Evolutionary conservation across 2,888 invertebrate genomes (phyloP), one percentile per base, ranked within the genome.

Genomic region (Eristalis arbustorum): DNA sequence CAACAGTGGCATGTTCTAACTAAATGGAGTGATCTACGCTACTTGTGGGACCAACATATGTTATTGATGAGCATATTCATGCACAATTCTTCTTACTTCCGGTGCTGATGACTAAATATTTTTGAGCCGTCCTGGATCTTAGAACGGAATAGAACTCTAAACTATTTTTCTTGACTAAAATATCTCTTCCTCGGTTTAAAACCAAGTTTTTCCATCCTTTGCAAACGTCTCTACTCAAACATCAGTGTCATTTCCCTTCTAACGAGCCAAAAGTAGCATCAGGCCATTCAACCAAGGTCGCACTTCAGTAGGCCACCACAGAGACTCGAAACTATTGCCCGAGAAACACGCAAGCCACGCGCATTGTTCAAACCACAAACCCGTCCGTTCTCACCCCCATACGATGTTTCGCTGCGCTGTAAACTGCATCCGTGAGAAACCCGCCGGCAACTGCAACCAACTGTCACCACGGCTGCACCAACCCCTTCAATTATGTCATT

Each of bases 401-500:
- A 31, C 31, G 6, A 4, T 1, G 6, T 18, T 1, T 49, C n/a
- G 18, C 49, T 42, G 42, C 42, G 13, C 8, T 40, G n/a, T n/a
- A 1, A 31, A 18, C 40, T 37, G 42, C 59, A 59, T 75, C 40
- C 66, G 40, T 67, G 59, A 22, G 66, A 67, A 59, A 67, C 0
- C 23, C 66, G 23, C 4, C 42, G n/a, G n/a, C n/a, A 3, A 13
- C 42, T 18, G 18, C 49, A 49, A n/a, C 18, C 31, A 14, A 40
- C 25, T 56, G 13, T 3, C 40, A 37, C 10, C 22, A 22, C 4
- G 5, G 4, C 18, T 37, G 59, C 25, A 31, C 14, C 25, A n/a
- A 62, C 28, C 59, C 49, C 42, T 61, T 73, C 59, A 66, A 49
- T 81, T 81, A 75, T 61, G 71, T 66, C 66, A 76, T 76, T 31